Conservation (phyloP, 2,888 invertebrate species). For the Hydropsyche betteni region DNA sequence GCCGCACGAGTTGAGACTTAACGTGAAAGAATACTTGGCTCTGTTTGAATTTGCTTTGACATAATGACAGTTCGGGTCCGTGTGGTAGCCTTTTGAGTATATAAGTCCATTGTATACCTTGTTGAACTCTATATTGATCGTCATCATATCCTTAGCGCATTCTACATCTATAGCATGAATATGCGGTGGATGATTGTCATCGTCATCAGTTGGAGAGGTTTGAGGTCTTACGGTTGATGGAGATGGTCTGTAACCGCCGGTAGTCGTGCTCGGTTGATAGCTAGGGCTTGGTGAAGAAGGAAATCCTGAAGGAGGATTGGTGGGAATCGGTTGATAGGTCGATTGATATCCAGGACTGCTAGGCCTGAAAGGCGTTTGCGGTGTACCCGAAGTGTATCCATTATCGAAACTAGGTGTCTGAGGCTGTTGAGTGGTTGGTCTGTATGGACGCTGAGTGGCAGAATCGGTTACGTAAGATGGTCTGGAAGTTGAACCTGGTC, state of each 20-base stretch:
- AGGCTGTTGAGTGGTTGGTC: slow-evolving; percentile 43
- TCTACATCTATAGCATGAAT: slow-evolving; percentile 79
- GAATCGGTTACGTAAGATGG: slow-evolving; percentile 46
- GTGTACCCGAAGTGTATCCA: slow-evolving; percentile 39
- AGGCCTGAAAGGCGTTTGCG: slow-evolving; percentile 35
- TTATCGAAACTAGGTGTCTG: slow-evolving; percentile 44
- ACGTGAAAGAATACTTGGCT: slow-evolving; percentile 76
- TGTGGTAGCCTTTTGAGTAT: slow-evolving; percentile 80
- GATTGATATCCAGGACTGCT: slow-evolving; percentile 25
- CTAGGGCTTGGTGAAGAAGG: slow-evolving; percentile 43
- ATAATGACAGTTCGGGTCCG: slow-evolving; percentile 75
- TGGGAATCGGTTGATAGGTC: slow-evolving; percentile 48
- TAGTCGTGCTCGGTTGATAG: slow-evolving; percentile 30
- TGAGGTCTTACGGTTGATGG: slow-evolving; percentile 49
- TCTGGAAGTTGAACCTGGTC: slow-evolving; percentile 53
- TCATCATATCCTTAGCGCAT: slow-evolving; percentile 85
- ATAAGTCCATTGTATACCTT: slow-evolving; percentile 79
- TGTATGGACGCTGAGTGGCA: slow-evolving; percentile 40
- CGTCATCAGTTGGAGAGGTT: slow-evolving; percentile 61
- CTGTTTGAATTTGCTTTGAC: slow-evolving; percentile 76
- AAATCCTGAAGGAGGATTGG: slow-evolving; percentile 41
- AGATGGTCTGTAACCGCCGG: slow-evolving; percentile 40
- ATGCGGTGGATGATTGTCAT: slow-evolving; percentile 77
- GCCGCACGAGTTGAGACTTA: slow-evolving; percentile 78
- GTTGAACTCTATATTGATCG: slow-evolving; percentile 81